Percentiles rank a stretch among this genome's conserved stretches.
Evolutionary conservation across 2,888 invertebrate species (phyloP).

Genomic region (Heteromyza rotundicornis): DNA sequence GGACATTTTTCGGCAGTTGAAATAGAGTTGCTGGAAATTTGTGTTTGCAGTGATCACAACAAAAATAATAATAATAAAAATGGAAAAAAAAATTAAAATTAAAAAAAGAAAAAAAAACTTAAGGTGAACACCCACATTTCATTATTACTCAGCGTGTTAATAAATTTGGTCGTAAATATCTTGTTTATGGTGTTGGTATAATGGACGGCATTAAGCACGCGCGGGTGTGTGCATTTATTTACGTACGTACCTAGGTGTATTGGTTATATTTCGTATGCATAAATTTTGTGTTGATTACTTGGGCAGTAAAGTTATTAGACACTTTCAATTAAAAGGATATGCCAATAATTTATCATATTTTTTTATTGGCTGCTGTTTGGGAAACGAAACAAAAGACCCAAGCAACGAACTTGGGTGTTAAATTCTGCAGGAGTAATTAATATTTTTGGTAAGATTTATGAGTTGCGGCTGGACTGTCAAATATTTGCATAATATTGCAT

Average conservation of each 20-base stretch:
- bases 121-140: conserved; percentile 29
- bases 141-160: conserved; percentile 42
- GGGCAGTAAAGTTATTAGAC: conserved; percentile 50
- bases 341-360: conserved; percentile 37
- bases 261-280: conserved; percentile 28
- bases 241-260: not conserved
- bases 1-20: conserved; percentile 40
- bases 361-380: not conserved
- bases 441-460: too few relatives aligned
- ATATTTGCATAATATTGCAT: too few relatives aligned
- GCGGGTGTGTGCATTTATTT: conserved; percentile 31
- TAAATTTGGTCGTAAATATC: conserved; percentile 45
- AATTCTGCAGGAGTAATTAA: too few relatives aligned
- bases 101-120: too few relatives aligned
- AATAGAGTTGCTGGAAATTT: conserved; percentile 49
- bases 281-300: conserved; percentile 53
- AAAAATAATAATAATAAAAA: too few relatives aligned
- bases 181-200: conserved; percentile 3
- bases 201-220: not conserved
- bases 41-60: too few relatives aligned
- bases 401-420: conserved; percentile 28
- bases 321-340: conserved; percentile 54
- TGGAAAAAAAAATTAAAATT: too few relatives aligned
- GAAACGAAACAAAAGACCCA: conserved; percentile 29
- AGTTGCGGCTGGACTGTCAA: too few relatives aligned